These are phyloP conservation scores for Tupiocoris notatus DNA, from an alignment of 2,888 invertebrate genomes.

Conservation along the genomic window DNA sequence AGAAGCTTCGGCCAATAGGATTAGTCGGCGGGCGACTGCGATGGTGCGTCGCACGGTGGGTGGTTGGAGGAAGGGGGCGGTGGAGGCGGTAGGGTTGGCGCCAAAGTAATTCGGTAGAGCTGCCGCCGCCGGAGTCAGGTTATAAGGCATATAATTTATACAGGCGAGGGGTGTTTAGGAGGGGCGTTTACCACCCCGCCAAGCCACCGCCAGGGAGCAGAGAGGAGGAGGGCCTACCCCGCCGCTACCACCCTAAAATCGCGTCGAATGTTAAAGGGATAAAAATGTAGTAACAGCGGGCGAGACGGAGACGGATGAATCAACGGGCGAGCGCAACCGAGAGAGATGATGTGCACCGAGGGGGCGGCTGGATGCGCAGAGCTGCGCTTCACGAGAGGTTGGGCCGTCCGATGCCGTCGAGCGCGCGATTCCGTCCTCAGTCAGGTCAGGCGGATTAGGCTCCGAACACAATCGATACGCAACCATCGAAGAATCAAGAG, in stretches of 20 bases:
- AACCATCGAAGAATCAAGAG: constrained; percentile 41
- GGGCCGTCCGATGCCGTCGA: not conserved
- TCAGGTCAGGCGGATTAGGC: constrained; percentile 40
- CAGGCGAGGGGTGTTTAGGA: not conserved
- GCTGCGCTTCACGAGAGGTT: not conserved
- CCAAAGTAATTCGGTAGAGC: constrained; percentile 29
- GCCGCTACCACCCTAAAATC: constrained; percentile 13
- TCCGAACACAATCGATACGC: constrained; percentile 33
- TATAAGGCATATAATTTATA: constrained; percentile 42
- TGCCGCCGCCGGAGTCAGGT: constrained; percentile 37
- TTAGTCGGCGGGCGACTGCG: constrained; percentile 36
- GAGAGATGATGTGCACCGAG: not conserved
- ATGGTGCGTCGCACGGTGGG: constrained; percentile 31
- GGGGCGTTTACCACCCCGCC: constrained; percentile 41
- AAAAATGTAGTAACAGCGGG: constrained; percentile 34
- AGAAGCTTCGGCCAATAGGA: constrained; percentile 39
- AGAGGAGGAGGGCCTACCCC: not conserved
- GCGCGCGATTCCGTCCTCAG: constrained; percentile 23
- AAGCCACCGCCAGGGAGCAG: not conserved
- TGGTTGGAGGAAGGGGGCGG: constrained; percentile 20
- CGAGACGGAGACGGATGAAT: not conserved
- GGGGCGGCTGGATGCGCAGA: not conserved
- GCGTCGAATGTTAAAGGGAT: constrained; percentile 40
- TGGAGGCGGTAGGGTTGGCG: not conserved
- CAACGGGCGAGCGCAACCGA: not conserved